These are phyloP conservation scores for Andrena chrysosceles DNA, from an alignment of 2,888 invertebrate genomes.

Conservation along the genomic window DNA sequence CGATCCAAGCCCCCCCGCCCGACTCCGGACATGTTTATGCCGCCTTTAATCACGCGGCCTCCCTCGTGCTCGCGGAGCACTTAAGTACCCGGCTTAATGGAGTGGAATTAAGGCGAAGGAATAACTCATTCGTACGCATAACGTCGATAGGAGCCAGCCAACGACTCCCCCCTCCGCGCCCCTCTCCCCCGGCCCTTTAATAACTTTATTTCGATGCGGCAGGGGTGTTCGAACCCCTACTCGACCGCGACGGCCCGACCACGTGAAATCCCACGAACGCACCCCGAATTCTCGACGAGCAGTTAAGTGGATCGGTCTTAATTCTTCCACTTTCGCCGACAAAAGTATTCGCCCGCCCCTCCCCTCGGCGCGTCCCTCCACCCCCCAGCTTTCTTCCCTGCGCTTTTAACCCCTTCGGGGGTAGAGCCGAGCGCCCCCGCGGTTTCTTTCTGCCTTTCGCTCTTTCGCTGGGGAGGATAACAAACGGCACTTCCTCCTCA, in stretches of 20 bases:
- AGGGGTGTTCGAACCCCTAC: constrained; percentile 17
- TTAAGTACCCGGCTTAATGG: constrained; percentile 70
- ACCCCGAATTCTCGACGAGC: constrained; percentile 72
- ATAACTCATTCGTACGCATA: constrained; percentile 74
- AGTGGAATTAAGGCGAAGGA: constrained; percentile 71
- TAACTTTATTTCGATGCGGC: constrained; percentile 72
- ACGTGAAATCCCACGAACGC: constrained; percentile 66
- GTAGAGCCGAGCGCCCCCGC: constrained; percentile 24
- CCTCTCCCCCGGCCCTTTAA: constrained; percentile 50
- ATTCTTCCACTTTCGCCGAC: constrained; percentile 56
- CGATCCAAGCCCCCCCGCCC: constrained; percentile 5
- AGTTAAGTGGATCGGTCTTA: constrained; percentile 72
- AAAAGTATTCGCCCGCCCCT: constrained; percentile 46
- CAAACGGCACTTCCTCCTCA: constrained; percentile 49
- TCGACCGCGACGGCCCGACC: constrained; percentile 32
- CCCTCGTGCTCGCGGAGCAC: constrained; percentile 62
- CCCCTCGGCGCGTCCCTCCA: neutral
- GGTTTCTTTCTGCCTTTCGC: constrained; percentile 26
- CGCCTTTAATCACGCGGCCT: constrained; percentile 64
- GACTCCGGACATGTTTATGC: constrained; percentile 52
- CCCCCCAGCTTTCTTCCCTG: constrained; percentile 31
- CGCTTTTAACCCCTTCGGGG: constrained; percentile 49
- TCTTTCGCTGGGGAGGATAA: constrained; percentile 47
- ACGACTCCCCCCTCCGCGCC: neutral
- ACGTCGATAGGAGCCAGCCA: constrained; percentile 56